Base-by-base conservation (phyloP, 2,888 invertebrate genomes). In the Scaptomyza cyrtandrae region DNA sequence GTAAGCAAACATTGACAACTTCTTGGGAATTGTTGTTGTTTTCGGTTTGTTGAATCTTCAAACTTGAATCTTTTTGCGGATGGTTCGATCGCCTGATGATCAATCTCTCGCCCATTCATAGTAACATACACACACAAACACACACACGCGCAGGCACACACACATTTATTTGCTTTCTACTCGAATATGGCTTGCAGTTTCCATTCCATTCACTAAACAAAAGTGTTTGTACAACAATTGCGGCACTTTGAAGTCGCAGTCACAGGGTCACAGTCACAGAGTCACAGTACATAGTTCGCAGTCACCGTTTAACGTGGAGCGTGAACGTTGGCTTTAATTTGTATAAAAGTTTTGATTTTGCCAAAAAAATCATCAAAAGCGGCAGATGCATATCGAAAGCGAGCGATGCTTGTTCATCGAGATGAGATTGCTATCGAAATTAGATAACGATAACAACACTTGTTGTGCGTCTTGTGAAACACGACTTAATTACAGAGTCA, bases 381-480 rank as follows among this genome's bases (percentile, higher is more conserved):
- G 68, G 80, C 73, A 55, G 62, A 70, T 64, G 52, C 14, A 43
- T 56, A 80, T 81, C 85, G 58, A 84, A 29, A 29, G 66, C 61
- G 55, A 29, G 3, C 6, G 35, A 53, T 16, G 24, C 24, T 61
- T 45, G 46, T 64, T 60, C 66, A 66, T 62, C 58, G 52, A 66
- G 52, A 66, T 67, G 66, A 39, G 75, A 79, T 77, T 41, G 65
- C 31, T 65, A 63, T 63, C 87, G 58, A 86, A 90, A 89, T 91
- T 88, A 88, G 75, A 75, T 75, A 75, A 78, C 69, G 91, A 91
- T 91, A 91, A 89, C 90, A 89, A 80, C 68, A 80, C 66, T 75
- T 91, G 91, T 91, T 81, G 78, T 83, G 85, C 77, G 78, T 60
- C 80, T 84, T 91, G 92, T 91, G 90, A 91, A 88, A 92, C 92